Evolutionary conservation across 2,888 invertebrate species (phyloP).

Genomic region (Empis stercorea): DNA sequence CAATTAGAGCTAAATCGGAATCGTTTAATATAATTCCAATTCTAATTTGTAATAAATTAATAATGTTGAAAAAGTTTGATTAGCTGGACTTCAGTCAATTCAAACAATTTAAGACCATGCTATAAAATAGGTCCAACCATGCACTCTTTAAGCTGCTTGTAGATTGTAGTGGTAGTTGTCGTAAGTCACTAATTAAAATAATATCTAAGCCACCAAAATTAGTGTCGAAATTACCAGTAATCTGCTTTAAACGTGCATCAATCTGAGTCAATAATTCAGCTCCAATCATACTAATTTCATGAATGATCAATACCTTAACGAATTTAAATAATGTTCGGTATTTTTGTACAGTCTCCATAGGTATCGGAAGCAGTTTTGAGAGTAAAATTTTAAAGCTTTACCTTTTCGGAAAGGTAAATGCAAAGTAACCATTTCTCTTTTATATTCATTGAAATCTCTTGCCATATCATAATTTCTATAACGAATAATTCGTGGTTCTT

Average conservation of each 20-base stretch:
- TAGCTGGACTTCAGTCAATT: slow-evolving; percentile 21
- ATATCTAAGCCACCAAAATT: slow-evolving; percentile 26
- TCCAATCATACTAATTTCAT: slow-evolving; percentile 27
- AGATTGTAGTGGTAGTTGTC: slow-evolving; percentile 25
- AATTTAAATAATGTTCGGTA: slow-evolving; percentile 14
- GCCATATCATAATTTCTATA: slow-evolving; percentile 27
- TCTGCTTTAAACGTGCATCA: slow-evolving; percentile 23
- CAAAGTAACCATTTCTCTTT: slow-evolving; percentile 18
- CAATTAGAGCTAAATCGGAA: slow-evolving; percentile 12
- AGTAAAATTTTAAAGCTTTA: slow-evolving; percentile 18
- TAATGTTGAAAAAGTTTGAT: slow-evolving; percentile 18
- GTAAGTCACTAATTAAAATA: slow-evolving; percentile 27
- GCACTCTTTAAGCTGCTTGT: slow-evolving; percentile 16
- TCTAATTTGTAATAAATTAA: slow-evolving; percentile 20
- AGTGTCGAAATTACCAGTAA: slow-evolving; percentile 20
- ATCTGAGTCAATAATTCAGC: slow-evolving; percentile 21
- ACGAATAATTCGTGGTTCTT: slow-evolving; percentile 22
- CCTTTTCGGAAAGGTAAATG: slow-evolving; percentile 20
- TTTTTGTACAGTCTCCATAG: slow-evolving; percentile 14
- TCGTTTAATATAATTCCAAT: slow-evolving; percentile 14
- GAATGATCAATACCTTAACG: slow-evolving; percentile 21
- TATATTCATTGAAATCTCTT: slow-evolving; percentile 23
- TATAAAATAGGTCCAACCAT: slow-evolving; percentile 18
- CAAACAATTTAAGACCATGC: slow-evolving; percentile 20
- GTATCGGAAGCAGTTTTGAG: slow-evolving; percentile 14